Base-by-base conservation (phyloP, 2,888 invertebrate genomes). In the Luperina nickerlii region DNA sequence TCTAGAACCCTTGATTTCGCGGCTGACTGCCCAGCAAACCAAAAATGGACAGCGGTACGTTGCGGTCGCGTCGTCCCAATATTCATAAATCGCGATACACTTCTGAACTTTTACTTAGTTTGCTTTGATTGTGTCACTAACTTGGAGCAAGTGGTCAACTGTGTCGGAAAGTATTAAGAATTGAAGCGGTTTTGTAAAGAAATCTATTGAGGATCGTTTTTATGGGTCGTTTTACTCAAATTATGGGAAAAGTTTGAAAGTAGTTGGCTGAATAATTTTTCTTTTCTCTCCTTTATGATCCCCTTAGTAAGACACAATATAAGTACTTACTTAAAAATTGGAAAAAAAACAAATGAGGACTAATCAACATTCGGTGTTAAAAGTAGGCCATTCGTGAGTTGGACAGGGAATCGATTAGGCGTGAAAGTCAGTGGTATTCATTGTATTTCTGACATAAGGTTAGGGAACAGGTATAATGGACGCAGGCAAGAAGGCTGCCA, bases 1-100 rank as follows among this genome's bases (percentile, higher is more conserved):
- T 76, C 80, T 88, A 83, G 83, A 89, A 80, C 88, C 86, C 89
- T 89, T 91, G 91, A 92, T 92, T 92, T 92, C 90, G 79, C 90
- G 93, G 89, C 81, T 90, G 90, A 91, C 81, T 90, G 88, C 81
- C 70, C 78, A 80, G 81, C 90, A 90, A 90, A 90, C 90, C 90
- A 89, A 88, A 90, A 90, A 90, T 89, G 89, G 89, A 84, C 89
- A 89, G 84, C 79, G 82, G 81, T 78, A 70, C 83, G 90, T 89
- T 90, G 90, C 87, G 89, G 90, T 86, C 86, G 75, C 79, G 79
- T 72, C 67, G 84, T 83, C 85, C 89, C 90, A 88, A 90, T 92
- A 92, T 92, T 90, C 92, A 92, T 92, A 92, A 91, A 92, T 88
- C 80, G 69, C 51, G 42, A 76, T 74, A 82, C 81, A 79, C 76